These are phyloP conservation scores for Caenorhabditis afra DNA, from an alignment of 2,888 invertebrate genomes.

Conservation along the genomic window DNA sequence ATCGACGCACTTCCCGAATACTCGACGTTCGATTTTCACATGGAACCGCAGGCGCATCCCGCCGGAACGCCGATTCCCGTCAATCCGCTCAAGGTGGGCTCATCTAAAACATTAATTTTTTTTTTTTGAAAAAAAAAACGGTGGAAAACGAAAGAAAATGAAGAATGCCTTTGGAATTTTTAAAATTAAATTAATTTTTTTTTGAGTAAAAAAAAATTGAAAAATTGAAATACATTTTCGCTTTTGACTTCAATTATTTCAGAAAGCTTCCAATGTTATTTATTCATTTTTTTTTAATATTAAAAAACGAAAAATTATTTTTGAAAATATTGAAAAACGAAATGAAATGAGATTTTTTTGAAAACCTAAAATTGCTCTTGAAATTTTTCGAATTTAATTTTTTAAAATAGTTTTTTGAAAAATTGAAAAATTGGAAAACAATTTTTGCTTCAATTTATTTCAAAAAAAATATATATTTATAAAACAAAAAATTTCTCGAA, in stretches of 20 bases:
- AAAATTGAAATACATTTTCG: background rate
- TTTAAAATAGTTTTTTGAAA: constrained; percentile 6
- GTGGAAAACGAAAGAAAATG: too few relatives aligned
- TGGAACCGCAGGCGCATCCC: constrained; percentile 88
- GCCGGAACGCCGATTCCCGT: constrained; percentile 89
- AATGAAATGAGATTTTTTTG: too few relatives aligned
- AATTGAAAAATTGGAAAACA: background rate
- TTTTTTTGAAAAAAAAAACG: background rate
- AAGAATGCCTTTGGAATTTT: too few relatives aligned
- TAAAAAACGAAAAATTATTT: too few relatives aligned
- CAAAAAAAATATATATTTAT: too few relatives aligned
- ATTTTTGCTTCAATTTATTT: background rate
- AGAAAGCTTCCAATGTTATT: too few relatives aligned
- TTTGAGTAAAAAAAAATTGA: background rate
- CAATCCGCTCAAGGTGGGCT: constrained; percentile 83
- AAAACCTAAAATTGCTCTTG: too few relatives aligned
- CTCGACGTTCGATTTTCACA: constrained; percentile 90
- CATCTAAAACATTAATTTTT: too few relatives aligned
- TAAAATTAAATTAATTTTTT: too few relatives aligned
- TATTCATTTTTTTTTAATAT: too few relatives aligned
- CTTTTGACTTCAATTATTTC: background rate
- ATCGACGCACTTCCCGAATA: constrained; percentile 89
- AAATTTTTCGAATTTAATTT: too few relatives aligned
- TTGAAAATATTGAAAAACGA: background rate
- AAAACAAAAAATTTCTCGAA: too few relatives aligned